Evolutionary conservation across 2,888 invertebrate species (phyloP).

Genomic region (Drosophila helvetica): DNA sequence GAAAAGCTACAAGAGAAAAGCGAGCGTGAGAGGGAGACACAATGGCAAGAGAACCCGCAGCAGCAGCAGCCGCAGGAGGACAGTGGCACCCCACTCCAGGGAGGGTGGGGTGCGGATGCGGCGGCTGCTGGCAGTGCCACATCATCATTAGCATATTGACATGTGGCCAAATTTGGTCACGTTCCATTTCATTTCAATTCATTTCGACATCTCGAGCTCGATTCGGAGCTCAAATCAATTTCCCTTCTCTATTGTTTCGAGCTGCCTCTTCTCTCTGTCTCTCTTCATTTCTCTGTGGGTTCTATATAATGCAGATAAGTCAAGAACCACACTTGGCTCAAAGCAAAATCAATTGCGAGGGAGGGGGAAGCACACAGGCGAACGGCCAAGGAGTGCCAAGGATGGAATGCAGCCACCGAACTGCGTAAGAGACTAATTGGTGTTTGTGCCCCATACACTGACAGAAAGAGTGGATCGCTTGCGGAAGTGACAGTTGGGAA

Average conservation of each 20-base stretch:
- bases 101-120: background rate
- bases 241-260: slow-evolving; percentile 46
- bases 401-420: slow-evolving; percentile 28
- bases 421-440: slow-evolving; percentile 69
- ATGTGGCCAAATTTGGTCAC: slow-evolving; percentile 78
- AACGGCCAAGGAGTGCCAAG: background rate
- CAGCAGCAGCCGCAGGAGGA: background rate
- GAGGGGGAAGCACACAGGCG: slow-evolving; percentile 6
- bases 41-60: background rate
- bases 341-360: slow-evolving; percentile 38
- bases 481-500: too few species aligned
- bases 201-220: slow-evolving; percentile 57
- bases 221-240: slow-evolving; percentile 66
- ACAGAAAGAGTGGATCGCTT: background rate
- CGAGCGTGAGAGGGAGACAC: background rate
- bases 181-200: slow-evolving; percentile 72
- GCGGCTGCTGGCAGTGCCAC: slow-evolving; percentile 25
- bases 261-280: slow-evolving; percentile 6
- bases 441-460: slow-evolving; percentile 32
- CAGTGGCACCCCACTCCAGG: too few species aligned
- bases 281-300: slow-evolving; percentile 16
- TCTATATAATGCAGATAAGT: slow-evolving; percentile 52
- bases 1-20: background rate
- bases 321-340: slow-evolving; percentile 38
- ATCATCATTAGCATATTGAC: slow-evolving; percentile 76